Evolutionary conservation across 2,797 vertebrate genomes (phyloP).

Genomic region (Anguilla obscura): DNA sequence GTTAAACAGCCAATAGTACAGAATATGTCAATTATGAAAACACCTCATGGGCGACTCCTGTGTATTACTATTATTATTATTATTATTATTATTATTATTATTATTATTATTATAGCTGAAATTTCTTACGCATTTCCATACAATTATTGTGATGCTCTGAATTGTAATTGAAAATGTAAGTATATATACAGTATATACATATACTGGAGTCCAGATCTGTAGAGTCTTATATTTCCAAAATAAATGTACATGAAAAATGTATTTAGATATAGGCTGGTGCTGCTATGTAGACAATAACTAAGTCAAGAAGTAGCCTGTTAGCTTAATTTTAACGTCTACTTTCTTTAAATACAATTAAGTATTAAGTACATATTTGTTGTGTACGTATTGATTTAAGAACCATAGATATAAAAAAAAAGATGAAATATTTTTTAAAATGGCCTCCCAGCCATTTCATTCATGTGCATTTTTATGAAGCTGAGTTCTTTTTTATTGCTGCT

Average conservation of each 20-base stretch:
- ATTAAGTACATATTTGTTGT: neutral
- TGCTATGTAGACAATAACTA: neutral
- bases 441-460: neutral
- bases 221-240: neutral
- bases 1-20: slow-evolving; percentile 22
- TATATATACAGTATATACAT: neutral
- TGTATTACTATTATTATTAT: slow-evolving; percentile 6
- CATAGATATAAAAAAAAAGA: neutral
- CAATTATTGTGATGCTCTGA: neutral
- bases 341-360: neutral
- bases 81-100: slow-evolving; percentile 4
- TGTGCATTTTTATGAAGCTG: neutral
- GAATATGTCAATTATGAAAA: slow-evolving; percentile 15
- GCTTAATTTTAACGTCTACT: neutral
- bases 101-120: neutral
- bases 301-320: slow-evolving; percentile 15
- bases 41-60: neutral
- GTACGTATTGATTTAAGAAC: neutral
- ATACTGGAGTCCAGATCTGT: slow-evolving; percentile 24
- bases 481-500: neutral
- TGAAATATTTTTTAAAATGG: neutral
- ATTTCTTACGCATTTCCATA: neutral
- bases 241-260: neutral
- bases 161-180: slow-evolving; percentile 9
- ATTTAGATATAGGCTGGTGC: neutral